Evolutionary conservation across 2,888 invertebrate genomes (phyloP).

Genomic region (Daptonema setosum): DNA sequence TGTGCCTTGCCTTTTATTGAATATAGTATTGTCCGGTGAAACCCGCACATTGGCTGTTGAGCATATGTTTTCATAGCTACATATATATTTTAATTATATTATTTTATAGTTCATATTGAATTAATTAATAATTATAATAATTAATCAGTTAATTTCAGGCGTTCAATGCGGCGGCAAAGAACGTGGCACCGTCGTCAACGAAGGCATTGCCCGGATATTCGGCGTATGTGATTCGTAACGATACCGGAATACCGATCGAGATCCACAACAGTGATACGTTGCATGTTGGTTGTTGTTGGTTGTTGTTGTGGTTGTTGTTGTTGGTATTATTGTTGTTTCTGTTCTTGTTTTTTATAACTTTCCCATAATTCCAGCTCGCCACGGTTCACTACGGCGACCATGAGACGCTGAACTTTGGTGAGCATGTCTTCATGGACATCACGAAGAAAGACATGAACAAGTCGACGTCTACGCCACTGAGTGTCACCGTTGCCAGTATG

Average conservation of each 20-base stretch:
- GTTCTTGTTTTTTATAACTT: not conserved
- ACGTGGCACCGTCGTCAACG: slow-evolving; percentile 18
- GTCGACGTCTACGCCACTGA: not conserved
- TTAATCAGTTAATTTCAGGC: no score
- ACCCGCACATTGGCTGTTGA: no score
- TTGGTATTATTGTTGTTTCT: not conserved
- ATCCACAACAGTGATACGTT: not conserved
- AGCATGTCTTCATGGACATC: no score
- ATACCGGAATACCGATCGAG: slow-evolving; percentile 15
- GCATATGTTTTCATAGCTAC: no score
- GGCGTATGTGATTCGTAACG: slow-evolving; percentile 22
- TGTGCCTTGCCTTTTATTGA: no score
- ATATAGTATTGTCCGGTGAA: no score
- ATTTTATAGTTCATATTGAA: no score
- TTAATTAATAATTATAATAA: no score
- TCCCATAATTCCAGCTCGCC: no score
- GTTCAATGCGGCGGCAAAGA: slow-evolving; percentile 22
- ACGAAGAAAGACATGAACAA: not conserved
- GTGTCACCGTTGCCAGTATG: not conserved
- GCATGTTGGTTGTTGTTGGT: not conserved
- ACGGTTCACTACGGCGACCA: no score
- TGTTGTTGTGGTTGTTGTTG: not conserved
- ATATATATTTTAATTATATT: no score
- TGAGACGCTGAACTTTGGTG: no score
- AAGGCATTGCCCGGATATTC: slow-evolving; percentile 18